phyloP scores from a whole-genome alignment of 2,888 invertebrate genomes.

The Epirrhoe tristata region DNA sequence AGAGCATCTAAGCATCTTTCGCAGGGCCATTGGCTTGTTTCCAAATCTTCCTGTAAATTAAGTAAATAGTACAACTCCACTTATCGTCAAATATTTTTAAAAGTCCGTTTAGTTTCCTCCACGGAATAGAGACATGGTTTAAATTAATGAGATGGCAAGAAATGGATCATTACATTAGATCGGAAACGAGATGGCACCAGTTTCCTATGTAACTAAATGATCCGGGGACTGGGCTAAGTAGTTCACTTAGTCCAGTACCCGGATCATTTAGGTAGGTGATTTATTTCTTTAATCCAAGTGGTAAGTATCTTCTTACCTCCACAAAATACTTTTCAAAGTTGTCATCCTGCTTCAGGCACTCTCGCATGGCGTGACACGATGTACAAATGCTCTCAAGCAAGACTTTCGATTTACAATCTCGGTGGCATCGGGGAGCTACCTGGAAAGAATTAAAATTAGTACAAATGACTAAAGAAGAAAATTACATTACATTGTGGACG shows the following conservation, averaged over 20 bases:
- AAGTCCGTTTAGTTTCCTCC: no score
- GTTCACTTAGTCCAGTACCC: no score
- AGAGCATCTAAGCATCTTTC: slow-evolving; percentile 73
- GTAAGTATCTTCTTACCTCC: slow-evolving; percentile 57
- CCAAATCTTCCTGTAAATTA: slow-evolving; percentile 64
- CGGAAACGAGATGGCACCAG: neutral
- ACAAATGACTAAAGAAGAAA: neutral
- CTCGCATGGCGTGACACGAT: slow-evolving; percentile 69
- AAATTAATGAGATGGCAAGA: no score
- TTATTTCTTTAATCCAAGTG: no score
- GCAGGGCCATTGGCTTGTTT: slow-evolving; percentile 78
- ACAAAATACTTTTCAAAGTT: slow-evolving; percentile 69
- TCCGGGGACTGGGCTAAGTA: no score
- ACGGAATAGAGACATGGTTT: no score
- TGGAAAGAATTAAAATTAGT: slow-evolving; percentile 39
- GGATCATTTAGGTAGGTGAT: no score
- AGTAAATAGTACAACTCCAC: neutral
- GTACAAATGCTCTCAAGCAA: slow-evolving; percentile 69
- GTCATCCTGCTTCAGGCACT: slow-evolving; percentile 64
- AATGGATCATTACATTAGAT: no score
- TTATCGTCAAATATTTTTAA: no score
- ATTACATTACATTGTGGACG: no score
- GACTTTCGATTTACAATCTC: slow-evolving; percentile 72
- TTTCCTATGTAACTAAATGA: no score
- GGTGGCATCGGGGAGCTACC: slow-evolving; percentile 69